A percentile compares a stretch with the other conserved stretches of the same genome.
These are phyloP conservation scores for Caenorhabditis virilis DNA, from an alignment of 2,888 invertebrate species.

Conservation along the genomic window DNA sequence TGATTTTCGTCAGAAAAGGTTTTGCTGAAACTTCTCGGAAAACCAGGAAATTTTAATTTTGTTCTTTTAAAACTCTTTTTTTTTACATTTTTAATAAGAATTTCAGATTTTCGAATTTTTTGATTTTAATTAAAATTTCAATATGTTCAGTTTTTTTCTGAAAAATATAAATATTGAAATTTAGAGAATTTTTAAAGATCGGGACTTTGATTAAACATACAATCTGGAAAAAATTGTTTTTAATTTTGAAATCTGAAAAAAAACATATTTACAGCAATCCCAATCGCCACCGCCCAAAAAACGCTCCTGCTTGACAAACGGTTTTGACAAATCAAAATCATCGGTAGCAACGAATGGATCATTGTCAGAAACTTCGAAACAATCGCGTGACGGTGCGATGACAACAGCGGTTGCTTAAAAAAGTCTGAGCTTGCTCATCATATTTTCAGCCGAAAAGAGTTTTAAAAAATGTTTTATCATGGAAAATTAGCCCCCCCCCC, in stretches of 20 bases:
- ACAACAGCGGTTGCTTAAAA: constrained; percentile 35
- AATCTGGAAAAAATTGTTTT: not conserved
- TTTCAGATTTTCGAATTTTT: not conserved
- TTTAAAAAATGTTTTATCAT: too few relatives aligned
- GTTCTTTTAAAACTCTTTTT: too few relatives aligned
- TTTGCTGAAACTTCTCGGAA: too few relatives aligned
- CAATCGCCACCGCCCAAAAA: constrained; percentile 41
- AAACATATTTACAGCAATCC: constrained; percentile 19
- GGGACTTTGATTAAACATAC: not conserved
- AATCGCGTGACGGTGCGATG: constrained; percentile 25
- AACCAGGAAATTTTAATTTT: too few relatives aligned
- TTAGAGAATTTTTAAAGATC: not conserved
- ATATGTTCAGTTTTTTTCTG: not conserved
- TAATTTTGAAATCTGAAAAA: not conserved
- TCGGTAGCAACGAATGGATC: constrained; percentile 28
- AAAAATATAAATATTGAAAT: not conserved
- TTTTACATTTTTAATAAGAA: too few relatives aligned
- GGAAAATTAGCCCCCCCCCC: too few relatives aligned
- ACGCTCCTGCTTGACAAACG: constrained; percentile 43
- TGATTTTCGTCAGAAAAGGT: too few relatives aligned
- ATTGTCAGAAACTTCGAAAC: constrained; percentile 16
- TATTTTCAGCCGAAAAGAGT: not conserved
- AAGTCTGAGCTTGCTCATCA: not conserved
- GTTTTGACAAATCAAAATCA: constrained; percentile 42
- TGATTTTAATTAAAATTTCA: not conserved